phyloP scores from a whole-genome alignment of 1,140 invertebrate genomes.

The Lycorma delicatula region DNA sequence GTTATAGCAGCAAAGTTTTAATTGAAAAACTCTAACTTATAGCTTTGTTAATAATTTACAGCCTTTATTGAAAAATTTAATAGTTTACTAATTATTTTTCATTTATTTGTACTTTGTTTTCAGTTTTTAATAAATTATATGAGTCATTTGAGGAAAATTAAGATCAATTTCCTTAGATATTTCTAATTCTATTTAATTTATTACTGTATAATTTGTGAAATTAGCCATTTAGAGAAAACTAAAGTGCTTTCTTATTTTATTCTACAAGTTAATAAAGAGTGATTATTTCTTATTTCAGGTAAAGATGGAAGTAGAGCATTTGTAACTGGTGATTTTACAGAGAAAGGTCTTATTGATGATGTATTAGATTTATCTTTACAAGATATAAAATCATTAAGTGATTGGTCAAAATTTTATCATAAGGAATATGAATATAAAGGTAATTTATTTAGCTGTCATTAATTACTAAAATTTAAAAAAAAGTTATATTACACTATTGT shows the following conservation, averaged over 20 bases:
- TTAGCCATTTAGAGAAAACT: background rate
- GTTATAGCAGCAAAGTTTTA: too few species aligned
- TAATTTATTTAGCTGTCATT: conserved; percentile 38
- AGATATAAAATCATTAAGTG: conserved; percentile 59
- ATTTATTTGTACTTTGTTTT: too few species aligned
- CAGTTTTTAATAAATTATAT: background rate
- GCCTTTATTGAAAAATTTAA: too few species aligned
- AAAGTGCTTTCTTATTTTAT: background rate
- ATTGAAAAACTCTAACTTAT: too few species aligned
- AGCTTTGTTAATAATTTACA: too few species aligned
- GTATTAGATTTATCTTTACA: conserved; percentile 53
- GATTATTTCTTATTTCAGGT: conserved; percentile 45
- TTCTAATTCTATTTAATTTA: background rate
- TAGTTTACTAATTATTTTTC: too few species aligned
- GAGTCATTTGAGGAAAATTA: background rate
- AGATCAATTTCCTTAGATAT: background rate
- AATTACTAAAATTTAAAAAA: too few species aligned
- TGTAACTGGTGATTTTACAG: conserved; percentile 81
- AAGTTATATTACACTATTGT: too few species aligned
- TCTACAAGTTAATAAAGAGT: background rate
- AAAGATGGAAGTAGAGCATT: conserved; percentile 82
- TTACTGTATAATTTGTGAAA: background rate
- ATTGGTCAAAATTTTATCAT: conserved; percentile 80
- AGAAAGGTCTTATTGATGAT: conserved; percentile 68
- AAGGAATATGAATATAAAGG: conserved; percentile 67